A percentile compares a stretch with the other conserved stretches of the same genome.
These are phyloP conservation scores for Aulostomus chinensis DNA, from an alignment of 2,797 vertebrate species.

Conservation along the genomic window DNA sequence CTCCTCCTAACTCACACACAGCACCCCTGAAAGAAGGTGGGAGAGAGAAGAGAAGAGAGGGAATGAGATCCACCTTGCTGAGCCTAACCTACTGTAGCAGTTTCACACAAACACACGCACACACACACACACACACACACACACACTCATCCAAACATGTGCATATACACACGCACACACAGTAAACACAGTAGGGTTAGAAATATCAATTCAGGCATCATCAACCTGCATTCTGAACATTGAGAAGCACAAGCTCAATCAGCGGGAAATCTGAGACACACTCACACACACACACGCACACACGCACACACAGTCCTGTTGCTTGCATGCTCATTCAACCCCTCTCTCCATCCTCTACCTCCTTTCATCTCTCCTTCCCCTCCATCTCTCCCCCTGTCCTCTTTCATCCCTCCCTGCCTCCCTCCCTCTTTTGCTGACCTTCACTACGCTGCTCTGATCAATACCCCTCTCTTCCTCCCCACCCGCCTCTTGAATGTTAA, in stretches of 20 bases:
- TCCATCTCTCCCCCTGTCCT: conserved; percentile 58
- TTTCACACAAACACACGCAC: conserved; percentile 38
- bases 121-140: conserved; percentile 18
- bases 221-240: conserved; percentile 72
- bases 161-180: conserved; percentile 28
- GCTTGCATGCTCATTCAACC: conserved; percentile 64
- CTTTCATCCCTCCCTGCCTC: conserved; percentile 60
- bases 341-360: conserved; percentile 64
- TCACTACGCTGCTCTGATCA: conserved; percentile 89
- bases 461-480: conserved; percentile 87
- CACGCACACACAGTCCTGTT: conserved; percentile 39
- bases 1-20: conserved; percentile 99
- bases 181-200: conserved; percentile 61
- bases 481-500: conserved; percentile 85
- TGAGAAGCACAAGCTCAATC: conserved; percentile 72
- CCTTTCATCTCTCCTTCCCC: conserved; percentile 64
- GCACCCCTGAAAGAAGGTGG: conserved; percentile 88
- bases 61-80: conserved; percentile 73
- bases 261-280: conserved; percentile 62
- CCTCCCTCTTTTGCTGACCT: conserved; percentile 82
- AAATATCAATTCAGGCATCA: conserved; percentile 75
- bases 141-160: conserved; percentile 11
- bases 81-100: conserved; percentile 38
- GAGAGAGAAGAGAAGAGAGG: conserved; percentile 24
- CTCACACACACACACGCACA: conserved; percentile 37